Evolutionary conservation across 1,140 invertebrate species (phyloP), one percentile per base, ranked within the genome.

Genomic region (Drosophila erecta): DNA sequence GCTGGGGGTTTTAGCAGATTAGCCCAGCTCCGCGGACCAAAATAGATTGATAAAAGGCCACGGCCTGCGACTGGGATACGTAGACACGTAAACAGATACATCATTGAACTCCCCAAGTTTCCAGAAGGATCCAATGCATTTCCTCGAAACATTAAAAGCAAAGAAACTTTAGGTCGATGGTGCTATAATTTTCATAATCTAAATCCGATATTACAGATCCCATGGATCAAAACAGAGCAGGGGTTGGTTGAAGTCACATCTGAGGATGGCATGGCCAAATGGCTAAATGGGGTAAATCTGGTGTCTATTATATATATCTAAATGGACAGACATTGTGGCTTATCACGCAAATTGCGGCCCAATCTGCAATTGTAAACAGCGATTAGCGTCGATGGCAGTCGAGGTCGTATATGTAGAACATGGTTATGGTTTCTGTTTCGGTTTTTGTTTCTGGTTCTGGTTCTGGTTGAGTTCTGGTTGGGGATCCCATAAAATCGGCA

Each of bases 351-450:
- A 71, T 71, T 71, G 49, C 65, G 50, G 14, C 43, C 30, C 78
- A 81, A 80, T 80, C 72, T 56, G 44, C 67, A 81, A 67, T 73
- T 74, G 79, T 83, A 73, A 83, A 71, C 56, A 81, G 40, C 73
- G 78, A 81, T 81, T 81, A 76, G 65, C 59, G 12, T 41, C 37
- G 44, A 37, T 66, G 41, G 14, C 47, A 24, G 49, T 56, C 46
- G 62, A 40, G 51, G 64, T 69, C 35, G 49, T 69, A 51, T 51
- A 75, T 75, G 71, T 75, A 50, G 58, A 75, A 75, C 72, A 75
- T 75, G 71, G 60, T 76, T 75, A 75, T 75, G 72, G 71, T 57
- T 43, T 5, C 20, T 51, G 37, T 49, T 43, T 5, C 20, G 60
- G 37, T 49, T 44, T 44, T 4, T 27, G 27, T 10, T 62, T 43